Base-by-base conservation (phyloP, 35 echinoderm and acorn worm species). In the Apostichopus parvimensis region DNA sequence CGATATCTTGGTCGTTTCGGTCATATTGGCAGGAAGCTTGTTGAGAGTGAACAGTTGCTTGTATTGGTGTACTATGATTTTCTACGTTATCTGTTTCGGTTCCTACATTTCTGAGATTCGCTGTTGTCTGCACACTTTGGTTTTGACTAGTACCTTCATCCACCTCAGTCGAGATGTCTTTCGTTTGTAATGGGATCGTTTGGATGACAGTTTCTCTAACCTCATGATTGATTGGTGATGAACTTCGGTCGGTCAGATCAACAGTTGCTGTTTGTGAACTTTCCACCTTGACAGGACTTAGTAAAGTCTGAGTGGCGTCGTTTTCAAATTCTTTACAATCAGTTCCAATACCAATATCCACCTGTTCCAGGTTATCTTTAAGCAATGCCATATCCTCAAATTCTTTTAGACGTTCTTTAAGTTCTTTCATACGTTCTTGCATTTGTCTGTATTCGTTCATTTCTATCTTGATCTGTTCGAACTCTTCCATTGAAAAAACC, bases 371-470 rank as follows among this genome's bases (percentile, higher is more conserved):
- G 4, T 25, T 53, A 24, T 88, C 61, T 54, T 66, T 58, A 65
- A 84, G 14, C 23, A 20, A 56, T 23, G 81, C 81, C 81, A 84
- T 84, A 1, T 88, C 86, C 52, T 88, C 86, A 54, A 88, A 88
- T 88, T 88, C 86, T 72, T 72, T 88, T 10, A 88, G 64, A 3
- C 86, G 86, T 88, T 88, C 86, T 26, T 88, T 58, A 4, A 88
- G 86, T 88, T 72, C 86, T 73, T 73, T 14, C 86, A 88, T 72
- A 18, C 25, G 1, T 73, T 12, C 26, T 64, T 88, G 86, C 68
- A 68, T 88, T 66, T 88, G 61, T 52, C 62, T 68, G 60, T 88
- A 88, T 88, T 88, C 86, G 52, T 88, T 58, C 45, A 88, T 88
- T 72, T 88, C 86, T 45, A 21, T 72, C 15, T 88, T 64, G 28